A percentile compares a stretch with the other conserved stretches of the same genome.
These are phyloP conservation scores for Dicentrarchus labrax DNA, from an alignment of 2,113 vertebrate genomes.

Conservation along the genomic window DNA sequence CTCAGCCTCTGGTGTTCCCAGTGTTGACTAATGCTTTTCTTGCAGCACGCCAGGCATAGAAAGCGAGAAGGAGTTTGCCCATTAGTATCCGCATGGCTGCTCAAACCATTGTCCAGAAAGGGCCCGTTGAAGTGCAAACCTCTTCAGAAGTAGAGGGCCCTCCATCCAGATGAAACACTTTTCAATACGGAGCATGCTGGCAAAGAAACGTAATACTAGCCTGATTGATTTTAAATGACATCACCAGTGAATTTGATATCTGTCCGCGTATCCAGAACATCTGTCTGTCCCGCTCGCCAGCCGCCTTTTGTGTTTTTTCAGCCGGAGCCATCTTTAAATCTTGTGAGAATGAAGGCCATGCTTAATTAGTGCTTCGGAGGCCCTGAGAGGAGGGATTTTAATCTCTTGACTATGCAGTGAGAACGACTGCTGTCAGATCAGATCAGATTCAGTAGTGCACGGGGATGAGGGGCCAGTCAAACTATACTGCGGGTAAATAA, in stretches of 20 bases:
- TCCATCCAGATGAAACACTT: conserved; percentile 1
- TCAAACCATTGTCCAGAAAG: conserved; percentile 2
- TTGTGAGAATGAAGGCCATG: conserved; percentile 34
- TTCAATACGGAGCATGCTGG: neutral
- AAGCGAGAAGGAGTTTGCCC: conserved; percentile 1
- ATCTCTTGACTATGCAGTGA: conserved; percentile 37
- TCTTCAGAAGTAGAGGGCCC: neutral
- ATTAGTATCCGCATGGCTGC: conserved; percentile 8
- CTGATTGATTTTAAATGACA: conserved; percentile 9
- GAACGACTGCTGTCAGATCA: conserved; percentile 6
- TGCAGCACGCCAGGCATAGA: conserved; percentile 31
- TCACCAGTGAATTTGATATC: conserved; percentile 8
- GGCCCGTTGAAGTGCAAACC: neutral
- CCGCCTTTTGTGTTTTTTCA: conserved; percentile 4
- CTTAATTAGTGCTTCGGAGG: conserved; percentile 58
- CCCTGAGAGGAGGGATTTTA: conserved; percentile 42
- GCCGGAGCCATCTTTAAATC: conserved; percentile 42
- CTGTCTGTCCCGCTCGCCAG: conserved; percentile 10
- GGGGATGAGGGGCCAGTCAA: no score
- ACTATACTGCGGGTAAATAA: neutral
- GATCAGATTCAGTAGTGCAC: neutral
- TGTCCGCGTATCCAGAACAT: conserved; percentile 18
- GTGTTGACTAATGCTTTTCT: conserved; percentile 63
- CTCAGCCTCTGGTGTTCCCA: conserved; percentile 36
- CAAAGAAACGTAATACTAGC: conserved; percentile 10